Evolutionary conservation across 1,140 invertebrate species (phyloP), one percentile per base, ranked within the genome.

Genomic region (Drosophila quadrilineata): DNA sequence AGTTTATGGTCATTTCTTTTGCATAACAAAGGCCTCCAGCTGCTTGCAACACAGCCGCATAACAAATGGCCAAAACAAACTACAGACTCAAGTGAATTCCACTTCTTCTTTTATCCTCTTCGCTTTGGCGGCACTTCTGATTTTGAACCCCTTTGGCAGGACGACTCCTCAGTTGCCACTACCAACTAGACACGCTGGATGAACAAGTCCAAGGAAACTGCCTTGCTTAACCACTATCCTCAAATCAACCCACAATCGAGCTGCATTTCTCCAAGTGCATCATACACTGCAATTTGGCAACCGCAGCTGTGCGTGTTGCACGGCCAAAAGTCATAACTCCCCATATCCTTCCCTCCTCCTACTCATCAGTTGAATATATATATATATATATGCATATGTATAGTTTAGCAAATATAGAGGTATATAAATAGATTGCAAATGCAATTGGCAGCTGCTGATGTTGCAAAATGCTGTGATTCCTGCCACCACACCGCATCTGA

Each of bases 141-240:
- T 74, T 77, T 72, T 73, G 73, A 65, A 73, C 60, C 79, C n/a
- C n/a, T n/a, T n/a, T n/a, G n/a, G n/a, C n/a, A n/a, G n/a, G 70
- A 26, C 50, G 52, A 29, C 49, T 48, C 52, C 35, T 29, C 31
- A 40, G 17, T 29, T 46, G 43, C 19, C 29, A 22, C 24, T 35
- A 46, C 65, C 62, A 58, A 50, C 16, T 31, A 29, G 10, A 14
- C 21, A 29, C 31, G 22, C 21, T 31, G 31, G 22, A 17, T 14
- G 26, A 40, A 43, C 31, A 43, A 43, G 24, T 50, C 24, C n/a
- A n/a, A 6, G n/a, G 8, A 40, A 40, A 40, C 0, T 22, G 29
- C 68, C 16, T 10, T 14, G 33, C 33, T 16, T 35, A 70, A n/a
- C n/a, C 38, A 66, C 67, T 52, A 54, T 48, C n/a, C n/a, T n/a